Evolutionary conservation across 1,140 invertebrate genomes (phyloP).

Genomic region (Hypsibius dujardini): DNA sequence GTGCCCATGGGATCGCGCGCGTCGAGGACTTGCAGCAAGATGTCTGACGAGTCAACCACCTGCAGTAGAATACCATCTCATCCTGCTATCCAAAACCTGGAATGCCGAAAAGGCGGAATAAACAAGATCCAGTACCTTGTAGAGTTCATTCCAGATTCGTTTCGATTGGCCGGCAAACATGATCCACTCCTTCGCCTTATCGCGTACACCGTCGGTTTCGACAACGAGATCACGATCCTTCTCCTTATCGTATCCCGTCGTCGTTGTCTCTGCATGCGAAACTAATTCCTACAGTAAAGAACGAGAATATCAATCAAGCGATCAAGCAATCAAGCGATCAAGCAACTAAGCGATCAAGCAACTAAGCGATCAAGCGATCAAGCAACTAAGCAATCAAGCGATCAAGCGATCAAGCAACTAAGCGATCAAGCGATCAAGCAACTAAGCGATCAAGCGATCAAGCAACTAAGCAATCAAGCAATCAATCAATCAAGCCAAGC

Average conservation of each 20-base stretch:
- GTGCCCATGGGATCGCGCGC: slow-evolving; percentile 88
- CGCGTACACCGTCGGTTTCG: no score
- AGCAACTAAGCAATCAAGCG: no score
- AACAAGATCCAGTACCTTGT: slow-evolving; percentile 48
- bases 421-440: no score
- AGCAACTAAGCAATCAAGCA: no score
- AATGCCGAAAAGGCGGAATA: slow-evolving; percentile 2
- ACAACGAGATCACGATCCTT: neutral
- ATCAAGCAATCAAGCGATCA: no score
- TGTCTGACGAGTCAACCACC: slow-evolving; percentile 95
- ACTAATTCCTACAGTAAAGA: neutral
- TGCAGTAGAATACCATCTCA: slow-evolving; percentile 25
- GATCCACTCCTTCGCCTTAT: slow-evolving; percentile 35
- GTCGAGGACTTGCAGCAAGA: slow-evolving; percentile 77
- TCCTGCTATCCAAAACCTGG: neutral
- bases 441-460: no score
- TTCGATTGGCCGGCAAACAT: slow-evolving; percentile 84
- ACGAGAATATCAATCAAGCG: no score
- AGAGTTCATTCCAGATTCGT: slow-evolving; percentile 97
- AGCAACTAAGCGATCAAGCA: no score
- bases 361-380: no score
- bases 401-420: no score
- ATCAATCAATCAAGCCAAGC: no score
- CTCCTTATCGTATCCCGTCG: neutral
- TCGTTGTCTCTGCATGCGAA: neutral